Base-by-base conservation (phyloP, 2,888 invertebrate species). In the Eurytoma californica region DNA sequence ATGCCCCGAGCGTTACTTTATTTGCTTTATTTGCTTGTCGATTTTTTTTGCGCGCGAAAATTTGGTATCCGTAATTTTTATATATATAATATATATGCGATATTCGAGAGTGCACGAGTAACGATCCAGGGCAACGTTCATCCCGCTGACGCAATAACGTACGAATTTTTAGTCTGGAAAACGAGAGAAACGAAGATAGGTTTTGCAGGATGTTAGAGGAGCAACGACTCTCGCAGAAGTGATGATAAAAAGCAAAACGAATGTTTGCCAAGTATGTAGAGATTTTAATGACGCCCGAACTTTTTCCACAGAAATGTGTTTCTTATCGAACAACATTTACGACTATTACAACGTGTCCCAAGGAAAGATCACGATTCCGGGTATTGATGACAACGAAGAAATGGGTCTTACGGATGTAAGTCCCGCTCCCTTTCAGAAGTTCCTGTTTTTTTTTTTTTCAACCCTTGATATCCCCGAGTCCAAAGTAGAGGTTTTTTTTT, bases 341-440 rank as follows among this genome's bases (percentile, higher is more conserved):
- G 96, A 97, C 92, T 99, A 98, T 94, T 92, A 93, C 93, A 96
- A 95, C 94, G 96, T 98, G 90, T 93, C 98, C 89, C 98, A 99
- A 94, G 99, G 98, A 93, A 98, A 98, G 94, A 94, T 94, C 90
- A 95, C 95, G 88, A 98, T 99, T 91, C 97, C 98, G 89, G 95
- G 94, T 91, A 95, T 99, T 87, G 97, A 99, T 92, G 99, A 99
- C 91, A 94, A 94, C 89, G 98, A 98, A 92, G 98, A 99, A 94
- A 95, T 95, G 93, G 49, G 82, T 82, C 92, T 96, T 88, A 96
- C 97, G 87, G 97, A 97, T 92, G 97, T 97, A 95, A 97, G 97
- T 96, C 73, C 79, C 24, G 53, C 80, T 68, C 70, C 79, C 53
- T 47, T 72, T 30, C 30, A 28, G 70, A 67, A 68, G 24, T 55